These are phyloP conservation scores for Leptinotarsa texana DNA, from an alignment of 1,140 invertebrate genomes.

Conservation along the genomic window DNA sequence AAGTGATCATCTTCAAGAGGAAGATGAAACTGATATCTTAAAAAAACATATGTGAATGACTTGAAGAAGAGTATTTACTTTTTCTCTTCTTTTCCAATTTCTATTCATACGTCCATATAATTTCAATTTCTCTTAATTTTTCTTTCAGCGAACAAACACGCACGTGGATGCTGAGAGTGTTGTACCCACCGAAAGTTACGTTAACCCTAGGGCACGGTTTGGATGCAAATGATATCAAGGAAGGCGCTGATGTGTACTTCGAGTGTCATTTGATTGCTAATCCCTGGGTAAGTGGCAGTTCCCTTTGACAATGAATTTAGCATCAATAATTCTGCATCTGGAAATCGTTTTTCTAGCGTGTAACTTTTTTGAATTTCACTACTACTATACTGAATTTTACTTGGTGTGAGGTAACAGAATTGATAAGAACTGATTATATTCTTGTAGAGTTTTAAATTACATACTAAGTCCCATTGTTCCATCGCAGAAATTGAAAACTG, in stretches of 20 bases:
- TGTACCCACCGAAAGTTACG: conserved; percentile 56
- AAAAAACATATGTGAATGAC: no score
- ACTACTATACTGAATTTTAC: no score
- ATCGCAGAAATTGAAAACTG: no score
- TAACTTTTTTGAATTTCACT: not conserved
- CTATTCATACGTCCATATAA: no score
- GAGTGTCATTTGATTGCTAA: conserved; percentile 66
- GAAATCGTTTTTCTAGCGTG: not conserved
- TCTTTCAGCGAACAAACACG: conserved; percentile 64
- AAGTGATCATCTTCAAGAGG: no score
- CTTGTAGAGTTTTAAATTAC: no score
- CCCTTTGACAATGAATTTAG: not conserved
- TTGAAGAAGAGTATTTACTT: no score
- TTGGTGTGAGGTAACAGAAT: no score
- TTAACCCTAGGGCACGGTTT: conserved; percentile 53
- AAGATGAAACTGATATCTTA: no score
- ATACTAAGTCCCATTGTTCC: no score
- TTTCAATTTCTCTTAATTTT: not conserved
- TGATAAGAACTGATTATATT: no score
- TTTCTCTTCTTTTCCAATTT: no score
- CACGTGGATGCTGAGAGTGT: conserved; percentile 63
- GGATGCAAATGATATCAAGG: conserved; percentile 51
- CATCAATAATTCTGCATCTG: not conserved
- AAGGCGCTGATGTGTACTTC: conserved; percentile 62
- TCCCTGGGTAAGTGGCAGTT: conserved; percentile 56